Conservation (phyloP, 2,797 vertebrate genomes). For the Kryptopterus vitreolus region DNA sequence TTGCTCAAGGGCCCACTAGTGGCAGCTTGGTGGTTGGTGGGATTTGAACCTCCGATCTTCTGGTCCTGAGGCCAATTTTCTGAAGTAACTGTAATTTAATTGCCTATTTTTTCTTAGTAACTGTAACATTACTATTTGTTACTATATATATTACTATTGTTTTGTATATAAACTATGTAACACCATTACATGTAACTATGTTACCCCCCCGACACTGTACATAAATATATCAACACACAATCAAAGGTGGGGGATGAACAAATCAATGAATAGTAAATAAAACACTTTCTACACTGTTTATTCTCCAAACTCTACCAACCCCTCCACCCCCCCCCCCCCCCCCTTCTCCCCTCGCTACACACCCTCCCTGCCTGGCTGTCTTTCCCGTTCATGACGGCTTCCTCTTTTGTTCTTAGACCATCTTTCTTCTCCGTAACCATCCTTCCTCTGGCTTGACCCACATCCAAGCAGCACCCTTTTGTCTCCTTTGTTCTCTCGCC, state of each 20-base stretch:
- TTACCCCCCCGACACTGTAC: too few species aligned
- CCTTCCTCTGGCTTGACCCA: slow-evolving; percentile 36
- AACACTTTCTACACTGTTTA: not conserved
- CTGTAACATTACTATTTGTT: too few species aligned
- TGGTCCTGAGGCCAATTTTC: too few species aligned
- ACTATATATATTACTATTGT: too few species aligned
- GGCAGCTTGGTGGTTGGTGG: too few species aligned
- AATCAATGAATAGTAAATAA: not conserved
- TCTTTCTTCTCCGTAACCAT: slow-evolving; percentile 28
- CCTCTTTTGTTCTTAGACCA: slow-evolving; percentile 18
- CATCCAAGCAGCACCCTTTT: slow-evolving; percentile 32
- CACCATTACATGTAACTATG: too few species aligned
- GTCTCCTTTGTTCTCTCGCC: slow-evolving; percentile 29
- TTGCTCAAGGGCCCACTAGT: too few species aligned
- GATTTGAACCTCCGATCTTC: too few species aligned
- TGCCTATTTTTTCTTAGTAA: too few species aligned
- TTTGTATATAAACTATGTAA: too few species aligned
- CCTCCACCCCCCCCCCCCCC: not conserved
- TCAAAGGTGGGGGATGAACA: not conserved
- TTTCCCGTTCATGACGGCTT: not conserved
- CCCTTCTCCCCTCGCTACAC: not conserved
- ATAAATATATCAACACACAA: not conserved
- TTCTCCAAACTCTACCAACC: not conserved
- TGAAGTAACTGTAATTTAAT: too few species aligned
- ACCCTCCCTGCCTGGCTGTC: not conserved